Percentiles rank a stretch among this genome's conserved stretches.
Evolutionary conservation across 2,888 invertebrate species (phyloP).

Genomic region (Xylocampa areola): DNA sequence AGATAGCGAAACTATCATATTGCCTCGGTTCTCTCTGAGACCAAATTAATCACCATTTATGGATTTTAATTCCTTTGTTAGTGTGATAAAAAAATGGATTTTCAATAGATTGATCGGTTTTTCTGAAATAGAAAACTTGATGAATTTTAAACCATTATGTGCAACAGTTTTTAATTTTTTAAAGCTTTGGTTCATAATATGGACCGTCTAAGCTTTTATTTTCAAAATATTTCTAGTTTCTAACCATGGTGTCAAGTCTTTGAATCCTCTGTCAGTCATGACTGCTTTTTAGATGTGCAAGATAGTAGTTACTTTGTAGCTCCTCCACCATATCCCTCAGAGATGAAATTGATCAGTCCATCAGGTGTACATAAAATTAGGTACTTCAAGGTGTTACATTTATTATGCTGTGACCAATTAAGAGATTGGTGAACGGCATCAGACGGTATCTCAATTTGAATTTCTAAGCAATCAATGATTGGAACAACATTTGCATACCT

Average conservation of each 20-base stretch:
- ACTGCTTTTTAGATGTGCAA: too few species aligned
- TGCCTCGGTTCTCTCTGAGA: too few species aligned
- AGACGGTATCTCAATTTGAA: not conserved
- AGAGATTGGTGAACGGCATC: not conserved
- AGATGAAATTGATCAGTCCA: not conserved
- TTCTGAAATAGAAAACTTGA: too few species aligned
- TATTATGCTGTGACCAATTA: not conserved
- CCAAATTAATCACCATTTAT: too few species aligned
- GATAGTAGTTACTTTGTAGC: too few species aligned
- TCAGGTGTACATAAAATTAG: not conserved
- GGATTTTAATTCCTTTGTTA: too few species aligned
- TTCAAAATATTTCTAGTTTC: constrained; percentile 9
- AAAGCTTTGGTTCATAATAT: constrained; percentile 5
- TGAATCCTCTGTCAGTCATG: too few species aligned
- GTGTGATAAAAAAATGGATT: too few species aligned
- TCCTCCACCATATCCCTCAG: not conserved
- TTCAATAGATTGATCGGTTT: too few species aligned
- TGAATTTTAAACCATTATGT: too few species aligned
- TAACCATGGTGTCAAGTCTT: too few species aligned
- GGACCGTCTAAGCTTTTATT: constrained; percentile 8
- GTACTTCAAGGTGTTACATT: not conserved
- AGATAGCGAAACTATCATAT: too few species aligned
- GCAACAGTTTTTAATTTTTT: constrained; percentile 3
- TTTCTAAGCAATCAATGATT: constrained; percentile 1
- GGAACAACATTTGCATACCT: not conserved